phyloP scores from a whole-genome alignment of 2,113 vertebrate species.

The Oncorhynchus keta region DNA sequence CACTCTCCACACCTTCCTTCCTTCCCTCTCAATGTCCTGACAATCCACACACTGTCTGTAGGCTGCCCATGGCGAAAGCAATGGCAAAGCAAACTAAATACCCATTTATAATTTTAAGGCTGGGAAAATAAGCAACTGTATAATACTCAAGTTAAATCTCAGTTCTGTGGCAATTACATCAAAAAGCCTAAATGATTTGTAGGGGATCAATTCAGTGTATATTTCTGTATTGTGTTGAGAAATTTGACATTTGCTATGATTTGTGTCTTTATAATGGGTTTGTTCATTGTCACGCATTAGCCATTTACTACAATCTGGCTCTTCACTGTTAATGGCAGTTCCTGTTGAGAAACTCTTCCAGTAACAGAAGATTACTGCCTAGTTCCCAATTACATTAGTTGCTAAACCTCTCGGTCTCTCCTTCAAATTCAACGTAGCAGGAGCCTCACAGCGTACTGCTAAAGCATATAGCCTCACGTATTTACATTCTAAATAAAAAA shows the following conservation, averaged over 20 bases:
- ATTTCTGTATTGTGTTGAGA: constrained; percentile 48
- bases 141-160: constrained; percentile 21
- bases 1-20: constrained; percentile 9
- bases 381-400: constrained; percentile 15
- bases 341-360: constrained; percentile 19
- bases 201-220: constrained; percentile 33
- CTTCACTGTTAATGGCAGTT: not conserved
- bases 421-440: not conserved
- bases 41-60: constrained; percentile 37
- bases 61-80: constrained; percentile 14
- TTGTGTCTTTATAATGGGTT: constrained; percentile 2
- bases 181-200: constrained; percentile 50
- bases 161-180: constrained; percentile 27
- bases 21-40: constrained; percentile 48
- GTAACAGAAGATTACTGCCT: not conserved
- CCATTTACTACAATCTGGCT: not conserved
- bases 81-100: constrained; percentile 26
- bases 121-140: constrained; percentile 23
- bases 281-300: constrained; percentile 4
- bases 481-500: constrained; percentile 22
- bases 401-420: constrained; percentile 5
- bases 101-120: constrained; percentile 38
- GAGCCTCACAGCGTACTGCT: not conserved
- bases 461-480: not conserved
- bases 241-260: constrained; percentile 6